These are phyloP conservation scores for Gulo gulo DNA, from an alignment of 2,113 vertebrate species.

Conservation along the genomic window DNA sequence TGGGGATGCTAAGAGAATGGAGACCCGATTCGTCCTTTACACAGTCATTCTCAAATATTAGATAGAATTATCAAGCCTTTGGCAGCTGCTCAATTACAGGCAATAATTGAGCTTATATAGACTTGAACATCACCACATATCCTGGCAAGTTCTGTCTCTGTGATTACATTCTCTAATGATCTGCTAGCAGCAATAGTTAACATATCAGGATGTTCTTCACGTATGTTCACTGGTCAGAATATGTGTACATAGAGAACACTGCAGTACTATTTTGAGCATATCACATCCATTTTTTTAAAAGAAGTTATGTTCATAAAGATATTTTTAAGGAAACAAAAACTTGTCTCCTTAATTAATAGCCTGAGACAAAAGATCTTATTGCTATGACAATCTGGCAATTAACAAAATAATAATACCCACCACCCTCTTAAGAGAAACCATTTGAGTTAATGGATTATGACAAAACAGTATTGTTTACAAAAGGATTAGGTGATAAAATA, in stretches of 20 bases:
- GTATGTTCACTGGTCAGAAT: neutral
- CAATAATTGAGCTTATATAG: neutral
- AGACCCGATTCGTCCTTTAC: neutral
- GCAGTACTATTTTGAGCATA: neutral
- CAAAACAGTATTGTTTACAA: constrained; percentile 27
- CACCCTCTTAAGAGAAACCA: neutral
- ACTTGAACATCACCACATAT: neutral
- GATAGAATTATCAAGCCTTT: neutral
- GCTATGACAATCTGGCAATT: neutral
- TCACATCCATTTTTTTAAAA: neutral
- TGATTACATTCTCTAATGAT: neutral
- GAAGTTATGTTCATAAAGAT: neutral
- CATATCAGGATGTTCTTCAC: neutral
- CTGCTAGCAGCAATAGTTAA: neutral
- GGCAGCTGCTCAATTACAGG: neutral
- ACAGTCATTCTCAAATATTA: neutral
- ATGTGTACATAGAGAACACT: neutral
- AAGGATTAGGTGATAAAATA: constrained; percentile 38
- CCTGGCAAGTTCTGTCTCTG: neutral
- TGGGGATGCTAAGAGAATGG: neutral
- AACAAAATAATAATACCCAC: neutral
- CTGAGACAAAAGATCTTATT: neutral
- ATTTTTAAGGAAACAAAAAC: neutral
- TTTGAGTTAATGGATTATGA: constrained; percentile 55
- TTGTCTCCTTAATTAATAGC: constrained; percentile 5